Evolutionary conservation across 2,888 invertebrate genomes (phyloP), one percentile per base, ranked within the genome.

Genomic region (Epirrhoe alternata): DNA sequence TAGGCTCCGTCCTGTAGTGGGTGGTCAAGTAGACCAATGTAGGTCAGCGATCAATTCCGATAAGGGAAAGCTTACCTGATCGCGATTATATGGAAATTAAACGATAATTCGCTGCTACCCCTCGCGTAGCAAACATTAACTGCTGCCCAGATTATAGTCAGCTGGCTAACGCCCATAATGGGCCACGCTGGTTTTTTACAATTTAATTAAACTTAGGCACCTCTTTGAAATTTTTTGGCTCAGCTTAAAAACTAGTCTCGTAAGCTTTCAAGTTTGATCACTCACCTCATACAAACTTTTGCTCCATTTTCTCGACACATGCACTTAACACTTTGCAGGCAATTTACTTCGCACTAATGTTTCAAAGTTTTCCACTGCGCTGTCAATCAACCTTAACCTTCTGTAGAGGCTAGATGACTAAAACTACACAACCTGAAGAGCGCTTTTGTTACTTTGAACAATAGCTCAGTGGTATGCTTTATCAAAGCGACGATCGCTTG

Each of bases 21-120:
- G 73, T 80, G 78, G 80, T 74, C 77, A 78, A 61, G 74, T 66
- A 54, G 64, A 53, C 59, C 65, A 72, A 89, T 86, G 86, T 89
- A 85, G 92, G 92, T 90, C 92, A 89, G 77, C 86, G 88, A 88
- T 91, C 86, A 87, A 89, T 88, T 85, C 86, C 80, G 89, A 90
- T 90, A 89, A 77, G 78, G 74, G 77, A 79, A 80, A 85, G 84
- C 86, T 83, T 78, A 84, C 81, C 79, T 77, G 72, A 69, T 84
- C 74, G 85, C 86, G 88, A 88, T 89, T 88, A 86, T 85, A 87
- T 88, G 87, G 82, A 88, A 90, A 90, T 90, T 86, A 85, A 84
- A 82, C 85, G 84, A 81, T 82, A 80, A 77, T 69, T 69, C 70
- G 65, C 69, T 61, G 56, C 63, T 68, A 73, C 67, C 69, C 59